Percentiles rank a stretch among this genome's conserved stretches.
Evolutionary conservation across 2,113 vertebrate species (phyloP).

Genomic region (Oenanthe oenanthe): DNA sequence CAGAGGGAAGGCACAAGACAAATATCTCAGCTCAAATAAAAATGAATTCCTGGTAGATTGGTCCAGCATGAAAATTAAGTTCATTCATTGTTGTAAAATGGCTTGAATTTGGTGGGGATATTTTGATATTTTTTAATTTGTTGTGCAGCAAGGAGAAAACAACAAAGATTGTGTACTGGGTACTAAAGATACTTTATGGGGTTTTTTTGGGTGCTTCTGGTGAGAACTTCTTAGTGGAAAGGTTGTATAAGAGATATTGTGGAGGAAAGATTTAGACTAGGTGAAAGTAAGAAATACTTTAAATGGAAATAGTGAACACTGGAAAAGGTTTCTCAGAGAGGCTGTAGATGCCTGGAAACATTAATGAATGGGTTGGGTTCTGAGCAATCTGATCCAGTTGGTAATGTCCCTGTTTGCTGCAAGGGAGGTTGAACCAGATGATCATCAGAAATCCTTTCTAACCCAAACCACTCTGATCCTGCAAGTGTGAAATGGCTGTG

Average conservation of each 20-base stretch:
- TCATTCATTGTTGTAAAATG: background rate
- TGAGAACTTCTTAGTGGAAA: background rate
- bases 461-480: background rate
- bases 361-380: background rate
- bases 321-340: background rate
- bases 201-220: background rate
- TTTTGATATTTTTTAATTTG: background rate
- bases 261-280: background rate
- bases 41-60: background rate
- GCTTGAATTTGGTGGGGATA: background rate
- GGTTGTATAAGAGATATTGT: background rate
- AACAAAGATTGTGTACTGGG: background rate
- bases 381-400: background rate
- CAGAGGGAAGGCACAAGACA: background rate
- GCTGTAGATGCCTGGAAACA: background rate
- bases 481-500: rapidly evolving
- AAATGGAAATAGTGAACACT: background rate
- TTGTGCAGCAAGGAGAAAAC: background rate
- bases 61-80: background rate
- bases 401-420: background rate
- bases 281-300: background rate
- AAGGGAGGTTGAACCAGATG: background rate
- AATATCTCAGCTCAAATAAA: background rate
- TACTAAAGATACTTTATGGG: background rate
- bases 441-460: background rate